phyloP scores from a whole-genome alignment of 1,140 invertebrate genomes.

The Cecropterus lyciades region DNA sequence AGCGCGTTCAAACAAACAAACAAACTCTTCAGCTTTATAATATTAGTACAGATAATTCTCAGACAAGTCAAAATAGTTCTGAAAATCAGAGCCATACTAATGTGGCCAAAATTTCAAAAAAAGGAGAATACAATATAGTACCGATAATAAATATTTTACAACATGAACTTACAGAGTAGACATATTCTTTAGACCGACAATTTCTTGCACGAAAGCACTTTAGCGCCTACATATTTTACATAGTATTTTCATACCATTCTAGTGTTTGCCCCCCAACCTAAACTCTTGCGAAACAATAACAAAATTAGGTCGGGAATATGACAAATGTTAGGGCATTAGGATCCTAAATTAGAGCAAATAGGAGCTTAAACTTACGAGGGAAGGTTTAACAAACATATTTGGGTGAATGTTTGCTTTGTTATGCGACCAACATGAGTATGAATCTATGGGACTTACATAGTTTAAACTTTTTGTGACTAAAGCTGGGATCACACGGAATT shows the following conservation, averaged over 20 bases:
- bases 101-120: no score
- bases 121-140: no score
- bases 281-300: background rate
- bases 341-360: slow-evolving; percentile 13
- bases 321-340: background rate
- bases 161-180: background rate
- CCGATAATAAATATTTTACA: background rate
- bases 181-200: no score
- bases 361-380: slow-evolving; percentile 15
- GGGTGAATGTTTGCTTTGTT: slow-evolving; percentile 19
- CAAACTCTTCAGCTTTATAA: no score
- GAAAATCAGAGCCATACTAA: no score
- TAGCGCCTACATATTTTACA: background rate
- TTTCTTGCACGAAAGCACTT: background rate
- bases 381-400: background rate
- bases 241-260: background rate
- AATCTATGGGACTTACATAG: slow-evolving; percentile 18
- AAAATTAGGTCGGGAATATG: slow-evolving; percentile 4
- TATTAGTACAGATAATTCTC: no score
- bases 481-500: no score
- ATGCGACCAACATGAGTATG: background rate
- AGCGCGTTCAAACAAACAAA: no score
- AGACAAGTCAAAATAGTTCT: no score
- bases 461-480: no score
- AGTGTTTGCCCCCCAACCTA: background rate